These are phyloP conservation scores for Protomyctophum bolini DNA, from an alignment of 2,113 vertebrate genomes.

Conservation along the genomic window DNA sequence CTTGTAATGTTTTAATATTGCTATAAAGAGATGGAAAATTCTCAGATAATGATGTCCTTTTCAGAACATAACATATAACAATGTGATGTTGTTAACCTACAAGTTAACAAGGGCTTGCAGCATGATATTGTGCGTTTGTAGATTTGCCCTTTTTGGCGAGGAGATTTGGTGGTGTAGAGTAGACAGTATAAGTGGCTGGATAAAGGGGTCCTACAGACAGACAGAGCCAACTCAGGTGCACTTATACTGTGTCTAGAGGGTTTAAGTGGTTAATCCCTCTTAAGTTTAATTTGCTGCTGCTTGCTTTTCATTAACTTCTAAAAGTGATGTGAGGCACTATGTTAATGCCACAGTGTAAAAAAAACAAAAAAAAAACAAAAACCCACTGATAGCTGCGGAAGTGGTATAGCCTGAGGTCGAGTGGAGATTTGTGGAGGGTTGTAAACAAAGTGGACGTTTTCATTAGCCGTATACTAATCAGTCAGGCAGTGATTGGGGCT, in stretches of 20 bases:
- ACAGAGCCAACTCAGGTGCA: no score
- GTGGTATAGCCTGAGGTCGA: slow-evolving; percentile 31
- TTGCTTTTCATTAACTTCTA: slow-evolving; percentile 64
- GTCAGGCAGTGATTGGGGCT: slow-evolving; percentile 43
- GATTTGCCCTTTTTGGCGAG: no score
- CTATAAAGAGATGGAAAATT: not conserved
- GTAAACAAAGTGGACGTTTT: slow-evolving; percentile 61
- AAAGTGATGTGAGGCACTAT: slow-evolving; percentile 40
- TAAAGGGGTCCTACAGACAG: no score
- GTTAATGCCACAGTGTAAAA: slow-evolving; percentile 20
- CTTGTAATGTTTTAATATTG: not conserved
- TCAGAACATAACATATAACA: slow-evolving; percentile 33
- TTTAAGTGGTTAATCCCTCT: slow-evolving; percentile 36
- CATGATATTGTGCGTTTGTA: no score
- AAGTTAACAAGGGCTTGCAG: no score
- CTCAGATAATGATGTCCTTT: slow-evolving; percentile 47
- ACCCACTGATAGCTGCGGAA: slow-evolving; percentile 29
- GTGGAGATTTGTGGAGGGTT: slow-evolving; percentile 55
- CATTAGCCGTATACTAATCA: slow-evolving; percentile 66
- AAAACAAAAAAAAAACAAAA: slow-evolving; percentile 17
- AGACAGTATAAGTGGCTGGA: no score
- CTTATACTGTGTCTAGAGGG: no score
- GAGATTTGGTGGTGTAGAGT: no score
- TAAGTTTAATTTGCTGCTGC: slow-evolving; percentile 43
- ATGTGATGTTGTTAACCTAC: slow-evolving; percentile 12